Evolutionary conservation across 2,797 vertebrate species (phyloP).

Genomic region (Microhierax caerulescens): DNA sequence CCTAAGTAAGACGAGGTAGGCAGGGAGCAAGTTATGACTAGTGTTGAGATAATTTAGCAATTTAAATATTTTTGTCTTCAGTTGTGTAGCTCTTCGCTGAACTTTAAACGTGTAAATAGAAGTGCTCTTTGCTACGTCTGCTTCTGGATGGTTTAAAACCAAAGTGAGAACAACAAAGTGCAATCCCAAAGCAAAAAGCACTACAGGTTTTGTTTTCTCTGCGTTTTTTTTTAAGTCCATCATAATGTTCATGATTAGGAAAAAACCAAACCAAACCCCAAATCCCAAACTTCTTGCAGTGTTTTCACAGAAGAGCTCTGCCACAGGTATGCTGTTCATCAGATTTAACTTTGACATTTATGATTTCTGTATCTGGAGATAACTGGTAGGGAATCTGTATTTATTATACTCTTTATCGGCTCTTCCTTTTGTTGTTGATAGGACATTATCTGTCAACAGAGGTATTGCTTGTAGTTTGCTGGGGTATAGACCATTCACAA

Average conservation of each 20-base stretch:
- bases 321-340: not conserved
- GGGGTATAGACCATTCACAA: not conserved
- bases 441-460: not conserved
- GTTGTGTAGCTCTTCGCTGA: not conserved
- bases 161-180: not conserved
- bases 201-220: not conserved
- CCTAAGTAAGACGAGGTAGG: fast-evolving
- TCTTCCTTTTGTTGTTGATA: not conserved
- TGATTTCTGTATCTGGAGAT: not conserved
- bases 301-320: not conserved
- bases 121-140: not conserved
- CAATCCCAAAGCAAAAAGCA: not conserved
- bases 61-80: not conserved
- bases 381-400: not conserved
- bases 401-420: not conserved
- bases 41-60: not conserved
- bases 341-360: not conserved
- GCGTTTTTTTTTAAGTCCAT: not conserved
- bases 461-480: not conserved
- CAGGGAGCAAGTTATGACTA: not conserved
- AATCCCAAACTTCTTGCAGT: not conserved
- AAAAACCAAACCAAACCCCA: not conserved
- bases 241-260: not conserved
- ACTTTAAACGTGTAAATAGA: not conserved
- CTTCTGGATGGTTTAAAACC: not conserved